These are phyloP conservation scores for rat (Rattus norvegicus) DNA, from an alignment of 2,113 vertebrate species.

Conservation along the genomic window DNA sequence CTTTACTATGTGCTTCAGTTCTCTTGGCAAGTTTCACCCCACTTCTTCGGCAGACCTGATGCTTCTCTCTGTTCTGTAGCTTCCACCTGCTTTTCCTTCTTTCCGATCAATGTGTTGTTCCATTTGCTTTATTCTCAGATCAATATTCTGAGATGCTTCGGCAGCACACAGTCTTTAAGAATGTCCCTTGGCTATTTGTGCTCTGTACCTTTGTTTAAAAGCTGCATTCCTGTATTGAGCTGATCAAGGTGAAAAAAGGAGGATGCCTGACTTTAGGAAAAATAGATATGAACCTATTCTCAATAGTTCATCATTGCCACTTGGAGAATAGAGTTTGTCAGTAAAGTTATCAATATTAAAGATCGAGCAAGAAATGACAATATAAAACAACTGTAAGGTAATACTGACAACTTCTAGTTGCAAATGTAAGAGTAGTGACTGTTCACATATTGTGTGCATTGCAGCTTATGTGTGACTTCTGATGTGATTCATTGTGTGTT, in stretches of 20 bases:
- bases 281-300: not conserved
- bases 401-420: not conserved
- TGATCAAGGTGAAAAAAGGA: slow-evolving; percentile 5
- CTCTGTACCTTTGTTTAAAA: slow-evolving; percentile 53
- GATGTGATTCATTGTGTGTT: not conserved
- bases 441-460: not conserved
- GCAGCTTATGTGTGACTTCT: not conserved
- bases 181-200: slow-evolving; percentile 37
- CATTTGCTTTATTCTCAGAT: slow-evolving; percentile 60
- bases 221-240: not conserved
- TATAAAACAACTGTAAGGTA: not conserved
- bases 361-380: not conserved
- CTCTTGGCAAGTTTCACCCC: not conserved
- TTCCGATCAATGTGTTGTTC: slow-evolving; percentile 67
- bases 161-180: slow-evolving; percentile 29
- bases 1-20: not conserved
- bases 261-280: not conserved
- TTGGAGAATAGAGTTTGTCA: not conserved
- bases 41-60: not conserved
- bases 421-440: not conserved
- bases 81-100: not conserved
- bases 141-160: slow-evolving; percentile 67
- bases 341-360: not conserved
- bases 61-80: not conserved
- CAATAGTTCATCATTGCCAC: not conserved